These are phyloP conservation scores for Urosaurus nigricauda DNA, from an alignment of 2,797 vertebrate genomes.

Conservation along the genomic window DNA sequence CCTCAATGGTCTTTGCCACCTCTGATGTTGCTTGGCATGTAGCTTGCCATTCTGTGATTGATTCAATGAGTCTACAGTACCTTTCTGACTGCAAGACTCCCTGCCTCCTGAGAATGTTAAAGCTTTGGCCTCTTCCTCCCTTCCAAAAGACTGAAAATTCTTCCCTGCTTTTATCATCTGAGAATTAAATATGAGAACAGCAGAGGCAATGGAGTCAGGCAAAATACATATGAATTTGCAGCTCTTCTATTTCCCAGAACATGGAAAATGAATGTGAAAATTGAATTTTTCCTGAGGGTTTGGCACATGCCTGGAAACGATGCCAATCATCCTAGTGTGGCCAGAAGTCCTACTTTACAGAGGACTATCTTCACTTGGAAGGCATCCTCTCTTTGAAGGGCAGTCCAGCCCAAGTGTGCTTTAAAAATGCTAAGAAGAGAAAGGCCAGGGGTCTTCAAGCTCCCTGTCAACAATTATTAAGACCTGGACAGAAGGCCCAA, in stretches of 20 bases:
- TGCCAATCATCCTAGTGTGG: neutral
- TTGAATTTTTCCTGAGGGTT: neutral
- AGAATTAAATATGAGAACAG: neutral
- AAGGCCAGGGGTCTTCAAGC: neutral
- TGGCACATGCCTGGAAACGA: neutral
- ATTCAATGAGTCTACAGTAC: neutral
- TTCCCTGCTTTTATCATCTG: neutral
- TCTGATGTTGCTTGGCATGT: no score
- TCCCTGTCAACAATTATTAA: neutral
- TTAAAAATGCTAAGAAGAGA: neutral
- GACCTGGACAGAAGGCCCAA: no score
- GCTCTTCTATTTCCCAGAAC: neutral
- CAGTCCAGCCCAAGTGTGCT: neutral
- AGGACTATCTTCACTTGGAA: neutral
- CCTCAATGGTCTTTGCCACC: no score
- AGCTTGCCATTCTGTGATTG: no score
- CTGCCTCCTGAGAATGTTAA: neutral
- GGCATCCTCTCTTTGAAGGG: neutral
- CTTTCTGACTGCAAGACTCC: neutral
- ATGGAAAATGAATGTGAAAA: neutral
- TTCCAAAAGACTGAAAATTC: neutral
- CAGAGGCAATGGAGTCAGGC: neutral
- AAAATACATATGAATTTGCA: neutral
- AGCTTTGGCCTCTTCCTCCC: neutral
- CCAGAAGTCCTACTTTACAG: neutral